Percentiles rank a stretch among this genome's conserved stretches.
Conservation (phyloP, 2,113 vertebrate species). For the Nycticebus coucang region DNA sequence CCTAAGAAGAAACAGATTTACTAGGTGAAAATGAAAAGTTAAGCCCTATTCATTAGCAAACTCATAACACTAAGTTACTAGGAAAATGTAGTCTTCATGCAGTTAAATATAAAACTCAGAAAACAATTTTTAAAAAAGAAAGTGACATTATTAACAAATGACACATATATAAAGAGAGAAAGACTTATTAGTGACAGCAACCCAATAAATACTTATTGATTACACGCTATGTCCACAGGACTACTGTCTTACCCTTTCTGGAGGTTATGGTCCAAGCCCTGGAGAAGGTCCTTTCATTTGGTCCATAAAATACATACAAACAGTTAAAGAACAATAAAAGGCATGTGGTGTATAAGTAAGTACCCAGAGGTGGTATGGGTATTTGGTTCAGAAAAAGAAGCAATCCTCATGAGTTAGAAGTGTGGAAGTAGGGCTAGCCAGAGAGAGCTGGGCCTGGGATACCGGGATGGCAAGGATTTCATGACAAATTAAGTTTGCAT, state of each 20-base stretch:
- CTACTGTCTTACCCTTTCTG: slow-evolving; percentile 54
- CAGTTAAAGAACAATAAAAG: slow-evolving; percentile 49
- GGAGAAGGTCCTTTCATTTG: slow-evolving; percentile 45
- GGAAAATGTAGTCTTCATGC: slow-evolving; percentile 38
- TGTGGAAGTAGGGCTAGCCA: neutral
- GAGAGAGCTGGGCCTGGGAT: neutral
- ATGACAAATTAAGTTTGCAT: neutral
- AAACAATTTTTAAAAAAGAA: slow-evolving; percentile 42
- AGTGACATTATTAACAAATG: slow-evolving; percentile 33
- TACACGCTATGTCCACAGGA: neutral
- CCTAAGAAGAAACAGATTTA: slow-evolving; percentile 73
- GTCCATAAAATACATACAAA: slow-evolving; percentile 58
- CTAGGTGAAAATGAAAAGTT: slow-evolving; percentile 86
- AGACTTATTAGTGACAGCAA: slow-evolving; percentile 51
- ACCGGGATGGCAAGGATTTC: neutral
- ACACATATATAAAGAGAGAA: neutral
- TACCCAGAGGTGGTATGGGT: neutral
- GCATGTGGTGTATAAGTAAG: neutral
- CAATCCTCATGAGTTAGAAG: neutral
- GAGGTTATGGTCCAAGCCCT: slow-evolving; percentile 49
- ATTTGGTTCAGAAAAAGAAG: neutral
- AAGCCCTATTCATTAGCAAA: slow-evolving; percentile 52
- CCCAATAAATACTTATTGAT: neutral
- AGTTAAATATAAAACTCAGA: slow-evolving; percentile 58
- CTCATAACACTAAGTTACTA: neutral